phyloP scores from a whole-genome alignment of 2,797 vertebrate species.

The Eurystomus glaucurus region DNA sequence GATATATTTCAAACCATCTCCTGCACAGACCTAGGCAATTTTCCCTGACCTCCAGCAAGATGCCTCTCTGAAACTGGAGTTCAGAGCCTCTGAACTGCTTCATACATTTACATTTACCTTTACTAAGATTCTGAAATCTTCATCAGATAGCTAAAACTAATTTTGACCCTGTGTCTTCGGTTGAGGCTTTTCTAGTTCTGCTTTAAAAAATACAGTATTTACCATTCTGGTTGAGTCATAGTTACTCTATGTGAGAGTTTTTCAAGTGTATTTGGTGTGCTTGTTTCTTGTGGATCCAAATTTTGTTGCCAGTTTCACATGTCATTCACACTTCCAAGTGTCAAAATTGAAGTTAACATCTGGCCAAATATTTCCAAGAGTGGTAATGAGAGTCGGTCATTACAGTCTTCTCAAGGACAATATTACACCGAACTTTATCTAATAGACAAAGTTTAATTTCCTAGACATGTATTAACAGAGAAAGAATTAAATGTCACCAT shows the following conservation, averaged over 20 bases:
- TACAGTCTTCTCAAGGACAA: background rate
- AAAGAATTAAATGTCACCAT: background rate
- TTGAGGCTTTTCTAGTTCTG: background rate
- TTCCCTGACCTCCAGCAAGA: background rate
- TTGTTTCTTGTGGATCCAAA: background rate
- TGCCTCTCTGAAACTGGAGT: background rate
- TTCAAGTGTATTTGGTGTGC: slow-evolving; percentile 4
- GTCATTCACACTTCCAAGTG: background rate
- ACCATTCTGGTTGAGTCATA: background rate
- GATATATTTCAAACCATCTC: background rate
- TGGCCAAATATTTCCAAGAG: background rate
- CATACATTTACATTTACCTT: rapidly evolving
- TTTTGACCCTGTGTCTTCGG: background rate
- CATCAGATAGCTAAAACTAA: background rate
- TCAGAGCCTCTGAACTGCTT: background rate
- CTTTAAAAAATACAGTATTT: background rate
- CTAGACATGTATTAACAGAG: background rate
- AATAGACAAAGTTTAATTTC: background rate
- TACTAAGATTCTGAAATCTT: background rate
- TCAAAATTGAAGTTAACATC: background rate
- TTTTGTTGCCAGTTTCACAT: background rate
- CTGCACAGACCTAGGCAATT: background rate
- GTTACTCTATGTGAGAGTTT: background rate
- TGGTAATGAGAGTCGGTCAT: background rate
- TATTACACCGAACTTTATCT: background rate